These are phyloP conservation scores for Biston betularia DNA, from an alignment of 2,888 invertebrate species.

Conservation along the genomic window DNA sequence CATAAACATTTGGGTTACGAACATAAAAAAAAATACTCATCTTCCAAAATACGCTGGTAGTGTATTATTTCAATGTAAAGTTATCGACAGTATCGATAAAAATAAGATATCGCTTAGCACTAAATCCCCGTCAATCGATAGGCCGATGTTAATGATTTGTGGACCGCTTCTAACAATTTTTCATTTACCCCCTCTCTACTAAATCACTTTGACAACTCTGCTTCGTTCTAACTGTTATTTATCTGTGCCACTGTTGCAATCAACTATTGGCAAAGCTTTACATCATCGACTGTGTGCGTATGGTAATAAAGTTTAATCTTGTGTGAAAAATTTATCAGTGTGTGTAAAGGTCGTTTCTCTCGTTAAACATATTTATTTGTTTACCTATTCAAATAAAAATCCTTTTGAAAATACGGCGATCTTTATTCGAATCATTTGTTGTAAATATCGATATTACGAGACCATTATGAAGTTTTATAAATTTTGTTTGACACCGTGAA, in stretches of 20 bases:
- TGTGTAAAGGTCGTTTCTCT: slow-evolving; percentile 18
- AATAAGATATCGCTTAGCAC: slow-evolving; percentile 55
- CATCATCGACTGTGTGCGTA: slow-evolving; percentile 21
- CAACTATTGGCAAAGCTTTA: slow-evolving; percentile 33
- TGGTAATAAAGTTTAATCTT: slow-evolving; percentile 12
- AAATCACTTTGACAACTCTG: slow-evolving; percentile 62
- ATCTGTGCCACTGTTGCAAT: slow-evolving; percentile 18
- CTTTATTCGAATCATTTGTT: slow-evolving; percentile 31
- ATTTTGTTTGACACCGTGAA: background rate
- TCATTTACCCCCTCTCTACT: slow-evolving; percentile 61
- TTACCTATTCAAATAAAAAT: slow-evolving; percentile 31
- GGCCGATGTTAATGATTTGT: slow-evolving; percentile 62
- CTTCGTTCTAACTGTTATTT: slow-evolving; percentile 8
- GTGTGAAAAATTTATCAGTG: slow-evolving; percentile 11
- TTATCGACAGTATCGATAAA: slow-evolving; percentile 43
- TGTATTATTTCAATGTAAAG: slow-evolving; percentile 34
- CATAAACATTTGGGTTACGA: no score
- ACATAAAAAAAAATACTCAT: no score
- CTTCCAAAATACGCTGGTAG: no score
- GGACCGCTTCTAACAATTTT: slow-evolving; percentile 60
- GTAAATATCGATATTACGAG: background rate
- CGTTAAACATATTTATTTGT: slow-evolving; percentile 34
- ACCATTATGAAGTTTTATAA: slow-evolving; percentile 1
- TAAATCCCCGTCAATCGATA: slow-evolving; percentile 57
- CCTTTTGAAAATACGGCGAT: slow-evolving; percentile 24